A percentile compares a stretch with the other conserved stretches of the same genome.
Conservation (phyloP, 2,113 vertebrate genomes). For the Sinocyclocheilus rhinocerous region DNA sequence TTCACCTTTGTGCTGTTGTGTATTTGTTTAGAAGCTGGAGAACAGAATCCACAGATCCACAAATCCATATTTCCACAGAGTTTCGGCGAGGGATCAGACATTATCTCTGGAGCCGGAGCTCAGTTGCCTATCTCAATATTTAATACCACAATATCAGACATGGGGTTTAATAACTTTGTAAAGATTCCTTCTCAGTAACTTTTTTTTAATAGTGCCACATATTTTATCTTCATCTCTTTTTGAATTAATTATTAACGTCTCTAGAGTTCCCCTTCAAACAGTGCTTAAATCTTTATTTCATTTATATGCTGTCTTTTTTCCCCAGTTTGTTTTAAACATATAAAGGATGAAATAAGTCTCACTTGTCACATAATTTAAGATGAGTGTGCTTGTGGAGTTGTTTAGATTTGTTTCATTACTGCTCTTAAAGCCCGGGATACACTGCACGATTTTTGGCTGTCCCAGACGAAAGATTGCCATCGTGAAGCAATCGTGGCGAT, state of each 20-base stretch:
- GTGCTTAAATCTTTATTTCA: slow-evolving; percentile 55
- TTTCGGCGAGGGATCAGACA: slow-evolving; percentile 31
- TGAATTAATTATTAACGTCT: slow-evolving; percentile 58
- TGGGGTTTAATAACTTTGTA: slow-evolving; percentile 52
- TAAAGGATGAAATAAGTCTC: slow-evolving; percentile 21
- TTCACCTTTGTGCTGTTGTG: background rate
- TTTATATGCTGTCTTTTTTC: slow-evolving; percentile 48
- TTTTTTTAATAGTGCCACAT: slow-evolving; percentile 17
- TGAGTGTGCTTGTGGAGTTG: slow-evolving; percentile 39
- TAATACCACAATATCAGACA: slow-evolving; percentile 61
- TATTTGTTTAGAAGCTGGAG: slow-evolving; percentile 3
- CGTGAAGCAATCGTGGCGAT: no score
- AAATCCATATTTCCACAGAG: slow-evolving; percentile 15
- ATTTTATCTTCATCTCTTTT: slow-evolving; percentile 54
- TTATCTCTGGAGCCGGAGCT: slow-evolving; percentile 33
- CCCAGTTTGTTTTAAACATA: slow-evolving; percentile 23
- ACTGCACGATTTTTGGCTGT: no score
- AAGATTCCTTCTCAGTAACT: slow-evolving; percentile 40
- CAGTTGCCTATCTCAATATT: slow-evolving; percentile 49
- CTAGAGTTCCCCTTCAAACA: slow-evolving; percentile 49
- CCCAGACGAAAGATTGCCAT: no score
- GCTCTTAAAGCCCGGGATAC: no score
- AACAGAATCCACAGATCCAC: slow-evolving; percentile 17
- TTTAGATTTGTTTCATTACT: slow-evolving; percentile 56
- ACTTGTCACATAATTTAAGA: slow-evolving; percentile 55